Evolutionary conservation across 1,140 invertebrate species (phyloP), one percentile per base, ranked within the genome.

Genomic region (Philotrypesis tridentata): DNA sequence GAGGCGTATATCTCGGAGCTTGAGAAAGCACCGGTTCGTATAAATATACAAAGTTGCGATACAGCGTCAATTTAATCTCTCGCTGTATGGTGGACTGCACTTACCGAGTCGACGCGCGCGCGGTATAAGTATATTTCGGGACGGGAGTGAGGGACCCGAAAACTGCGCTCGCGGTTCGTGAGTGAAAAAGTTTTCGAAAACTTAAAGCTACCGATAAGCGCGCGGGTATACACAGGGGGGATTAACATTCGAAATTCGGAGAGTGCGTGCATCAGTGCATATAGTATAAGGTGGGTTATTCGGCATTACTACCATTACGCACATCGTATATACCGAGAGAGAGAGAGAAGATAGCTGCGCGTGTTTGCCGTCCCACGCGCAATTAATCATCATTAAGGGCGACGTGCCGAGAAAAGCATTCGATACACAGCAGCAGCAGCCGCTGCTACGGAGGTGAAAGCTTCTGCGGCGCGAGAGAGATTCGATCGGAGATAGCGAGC

Each of bases 301-400:
- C n/a, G n/a, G n/a, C n/a, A n/a, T n/a, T n/a, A n/a, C n/a, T n/a
- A n/a, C n/a, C n/a, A n/a, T n/a, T n/a, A n/a, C n/a, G n/a, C n/a
- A n/a, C n/a, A n/a, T n/a, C n/a, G n/a, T n/a, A n/a, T n/a, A n/a
- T n/a, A n/a, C n/a, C n/a, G n/a, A n/a, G n/a, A n/a, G n/a, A n/a
- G 55, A 78, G 40, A n/a, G 76, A 33, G 43, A 71, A 71, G 55
- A 60, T 33, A 63, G 61, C 21, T n/a, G 7, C n/a, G 61, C 33
- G 67, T 29, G 73, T 63, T 40, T 65, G 23, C 12, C 37, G 14
- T 37, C 60, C 71, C 61, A 67, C 71, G 78, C 70, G 55, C 55
- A 5, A 80, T 80, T 73, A 80, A 80, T 80, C 78, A 73, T 73
- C 79, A 74, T 80, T 74, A 77, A 71, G 73, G 40, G 61, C 55